Conservation (phyloP, 2,113 vertebrate genomes). For the Oreotrochilus melanogaster region DNA sequence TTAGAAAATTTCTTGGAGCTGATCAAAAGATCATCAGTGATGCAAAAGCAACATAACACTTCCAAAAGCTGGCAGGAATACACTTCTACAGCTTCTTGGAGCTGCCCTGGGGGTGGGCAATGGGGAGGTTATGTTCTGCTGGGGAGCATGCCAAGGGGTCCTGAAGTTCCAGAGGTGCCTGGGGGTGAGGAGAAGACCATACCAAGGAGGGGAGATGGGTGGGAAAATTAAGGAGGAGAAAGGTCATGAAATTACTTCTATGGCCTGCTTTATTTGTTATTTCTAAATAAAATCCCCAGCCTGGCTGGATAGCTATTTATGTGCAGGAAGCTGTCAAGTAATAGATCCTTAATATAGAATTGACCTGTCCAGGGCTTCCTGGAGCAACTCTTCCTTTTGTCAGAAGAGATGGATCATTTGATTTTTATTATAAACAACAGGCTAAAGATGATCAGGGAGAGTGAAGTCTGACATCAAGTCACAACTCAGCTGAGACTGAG, state of each 20-base stretch:
- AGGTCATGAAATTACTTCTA: neutral
- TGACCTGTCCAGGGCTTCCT: slow-evolving; percentile 66
- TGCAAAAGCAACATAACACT: neutral
- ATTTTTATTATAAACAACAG: slow-evolving; percentile 60
- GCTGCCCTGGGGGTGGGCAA: neutral
- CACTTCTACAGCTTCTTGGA: neutral
- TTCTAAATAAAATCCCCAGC: slow-evolving; percentile 63
- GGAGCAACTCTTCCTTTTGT: slow-evolving; percentile 62
- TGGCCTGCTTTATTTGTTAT: slow-evolving; percentile 13
- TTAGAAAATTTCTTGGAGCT: neutral
- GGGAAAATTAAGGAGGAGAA: neutral
- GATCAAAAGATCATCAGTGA: neutral
- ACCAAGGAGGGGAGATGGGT: neutral
- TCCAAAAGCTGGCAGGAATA: neutral
- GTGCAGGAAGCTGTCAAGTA: slow-evolving; percentile 71
- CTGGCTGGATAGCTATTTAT: slow-evolving; percentile 15
- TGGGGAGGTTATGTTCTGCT: neutral
- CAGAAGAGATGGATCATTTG: slow-evolving; percentile 23
- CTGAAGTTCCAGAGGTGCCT: neutral
- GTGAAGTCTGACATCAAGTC: neutral
- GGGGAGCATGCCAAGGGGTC: neutral
- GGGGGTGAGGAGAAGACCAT: neutral
- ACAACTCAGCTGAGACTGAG: neutral
- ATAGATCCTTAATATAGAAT: slow-evolving; percentile 70
- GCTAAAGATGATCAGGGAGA: slow-evolving; percentile 50